Conservation (phyloP, 2,113 vertebrate species). For the Xiphorhynchus elegans region DNA sequence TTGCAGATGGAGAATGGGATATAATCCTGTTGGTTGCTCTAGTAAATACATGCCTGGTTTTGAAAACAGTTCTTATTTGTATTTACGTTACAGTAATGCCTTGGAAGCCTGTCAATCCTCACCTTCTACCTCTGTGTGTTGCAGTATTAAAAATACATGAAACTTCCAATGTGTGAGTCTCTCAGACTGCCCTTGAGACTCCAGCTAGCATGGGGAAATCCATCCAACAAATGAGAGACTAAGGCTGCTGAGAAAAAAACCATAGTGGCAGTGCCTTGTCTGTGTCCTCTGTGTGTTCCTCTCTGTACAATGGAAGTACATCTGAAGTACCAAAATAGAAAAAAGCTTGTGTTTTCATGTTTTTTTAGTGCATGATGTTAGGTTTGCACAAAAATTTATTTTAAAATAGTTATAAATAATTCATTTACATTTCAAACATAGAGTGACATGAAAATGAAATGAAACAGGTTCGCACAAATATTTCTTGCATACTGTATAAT, state of each 20-base stretch:
- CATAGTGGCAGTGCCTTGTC: background rate
- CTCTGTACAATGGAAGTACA: background rate
- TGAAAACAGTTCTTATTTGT: background rate
- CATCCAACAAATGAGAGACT: background rate
- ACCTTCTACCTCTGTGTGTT: background rate
- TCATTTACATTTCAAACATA: background rate
- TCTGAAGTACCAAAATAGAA: background rate
- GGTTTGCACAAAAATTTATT: background rate
- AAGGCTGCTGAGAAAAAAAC: background rate
- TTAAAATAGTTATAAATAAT: background rate
- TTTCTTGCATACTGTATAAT: background rate
- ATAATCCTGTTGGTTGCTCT: background rate
- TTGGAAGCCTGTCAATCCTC: background rate
- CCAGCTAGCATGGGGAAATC: background rate
- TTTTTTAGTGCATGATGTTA: background rate
- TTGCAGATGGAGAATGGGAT: background rate
- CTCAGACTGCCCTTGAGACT: background rate
- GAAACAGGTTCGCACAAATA: background rate
- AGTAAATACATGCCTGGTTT: background rate
- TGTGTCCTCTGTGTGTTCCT: background rate
- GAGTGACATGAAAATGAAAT: background rate
- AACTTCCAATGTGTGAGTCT: background rate
- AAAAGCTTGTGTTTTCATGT: background rate
- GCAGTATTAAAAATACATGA: background rate
- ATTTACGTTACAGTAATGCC: background rate